Evolutionary conservation across 2,888 invertebrate species (phyloP), one percentile per base, ranked within the genome.

Genomic region (Lobophora halterata): DNA sequence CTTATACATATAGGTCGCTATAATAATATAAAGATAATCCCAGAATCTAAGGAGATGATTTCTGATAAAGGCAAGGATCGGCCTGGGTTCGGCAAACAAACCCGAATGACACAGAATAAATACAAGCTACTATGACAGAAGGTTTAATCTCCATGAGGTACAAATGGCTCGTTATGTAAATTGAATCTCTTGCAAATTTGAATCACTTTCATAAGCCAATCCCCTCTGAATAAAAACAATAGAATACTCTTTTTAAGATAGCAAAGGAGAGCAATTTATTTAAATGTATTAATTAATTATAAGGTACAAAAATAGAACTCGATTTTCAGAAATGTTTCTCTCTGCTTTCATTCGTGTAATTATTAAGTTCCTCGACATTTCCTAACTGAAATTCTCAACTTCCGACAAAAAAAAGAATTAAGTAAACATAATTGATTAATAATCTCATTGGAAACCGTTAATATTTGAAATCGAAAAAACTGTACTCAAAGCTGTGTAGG

Each of bases 141-240:
- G 72, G 69, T 71, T 74, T 74, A 76, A 77, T 77, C 74, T 76
- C 72, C 67, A 70, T 71, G 68, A 76, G 74, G 77, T 80, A 83
- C 79, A 81, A 81, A 86, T 83, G 76, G 81, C 78, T 78, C 79
- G 80, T 83, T 81, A 86, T 83, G 83, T 74, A 82, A 85, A 86
- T 86, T 78, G 77, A 79, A 82, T 79, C 79, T 79, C 74, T 78
- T 76, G 77, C 70, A 80, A 81, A 82, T 83, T 82, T 80, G 73
- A 83, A 82, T 78, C 72, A 72, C 75, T 78, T 83, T 79, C 77
- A 82, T 79, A 79, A 82, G 80, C 73, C 77, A 81, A 79, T 85
- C 80, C 69, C 45, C 71, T 65, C 64, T 69, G 78, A 75, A 79
- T 77, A 79, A 76, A 79, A 82, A 82, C 80, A 81, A 79, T 71